Percentiles rank a stretch among this genome's conserved stretches.
Evolutionary conservation across 1,140 invertebrate genomes (phyloP).

Genomic region (Reticulitermes speratus): DNA sequence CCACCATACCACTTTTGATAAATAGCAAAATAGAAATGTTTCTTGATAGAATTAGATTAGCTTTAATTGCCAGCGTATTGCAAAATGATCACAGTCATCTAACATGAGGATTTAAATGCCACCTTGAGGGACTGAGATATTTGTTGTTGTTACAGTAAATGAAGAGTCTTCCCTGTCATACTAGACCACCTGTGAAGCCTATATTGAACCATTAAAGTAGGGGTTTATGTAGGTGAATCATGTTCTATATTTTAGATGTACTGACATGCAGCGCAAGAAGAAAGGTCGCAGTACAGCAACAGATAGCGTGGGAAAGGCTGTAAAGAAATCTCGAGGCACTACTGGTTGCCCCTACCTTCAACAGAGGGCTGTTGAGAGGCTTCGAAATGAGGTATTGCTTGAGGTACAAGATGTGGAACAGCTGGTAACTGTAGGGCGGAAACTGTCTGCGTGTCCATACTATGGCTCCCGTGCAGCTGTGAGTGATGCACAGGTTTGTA

Average conservation of each 20-base stretch:
- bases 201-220: too few species aligned
- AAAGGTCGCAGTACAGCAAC: neutral
- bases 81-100: too few species aligned
- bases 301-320: neutral
- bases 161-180: too few species aligned
- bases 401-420: conserved; percentile 89
- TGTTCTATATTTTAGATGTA: conserved; percentile 27
- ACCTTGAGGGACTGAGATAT: too few species aligned
- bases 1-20: too few species aligned
- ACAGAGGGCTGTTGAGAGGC: neutral
- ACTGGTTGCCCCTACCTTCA: conserved; percentile 3
- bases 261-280: neutral
- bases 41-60: too few species aligned
- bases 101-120: too few species aligned
- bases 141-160: too few species aligned
- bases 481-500: conserved; percentile 69
- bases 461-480: conserved; percentile 81
- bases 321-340: neutral
- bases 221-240: neutral
- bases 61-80: too few species aligned
- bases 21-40: too few species aligned
- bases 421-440: conserved; percentile 66
- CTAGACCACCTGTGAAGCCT: too few species aligned
- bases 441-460: conserved; percentile 83
- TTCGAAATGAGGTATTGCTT: conserved; percentile 61